Base-by-base conservation (phyloP, 2,113 vertebrate species). In the Cisticola juncidis region DNA sequence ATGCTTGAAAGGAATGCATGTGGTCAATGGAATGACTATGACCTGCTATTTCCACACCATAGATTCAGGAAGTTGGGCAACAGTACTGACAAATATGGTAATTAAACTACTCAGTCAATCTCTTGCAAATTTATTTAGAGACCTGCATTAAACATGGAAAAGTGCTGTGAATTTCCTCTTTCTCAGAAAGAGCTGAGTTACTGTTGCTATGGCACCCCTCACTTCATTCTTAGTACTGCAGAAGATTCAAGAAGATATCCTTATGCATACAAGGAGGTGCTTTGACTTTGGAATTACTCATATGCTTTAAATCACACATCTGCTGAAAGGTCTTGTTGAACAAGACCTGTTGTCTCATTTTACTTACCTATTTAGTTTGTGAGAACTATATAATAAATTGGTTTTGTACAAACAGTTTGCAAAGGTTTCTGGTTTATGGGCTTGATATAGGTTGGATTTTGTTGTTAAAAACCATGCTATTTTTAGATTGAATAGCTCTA, bases 191-290 rank as follows among this genome's bases (percentile, higher is more conserved):
- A 71, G 29, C 60, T 85, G 61, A 81, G 40, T 56, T 91, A 35
- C 69, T 36, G 95, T 96, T 97, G 92, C 95, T 91, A 97, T 96
- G 90, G 74, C 47, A 90, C 71, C 47, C 18, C 77, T 92, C 71
- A 56, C 61, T 88, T 82, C n/a, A 29, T 62, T 86, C 58, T 42
- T 71, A 56, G 26, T 56, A 40, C 36, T 68, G 72, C 33, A 71
- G 69, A 69, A 73, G 50, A 70, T 66, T 58, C 48, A 86, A 38
- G 20, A 66, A 86, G 82, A 86, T 54, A 83, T 62, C 25, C 42
- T 92, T 86, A 45, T 29, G 21, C 1, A 2, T 40, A n/a, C 5
- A 47, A 78, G 19, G 20, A 84, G 51, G 40, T 74, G 51, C 50
- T 92, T 83, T 93, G 71, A 54, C 65, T 94, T 88, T 81, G 60